Evolutionary conservation across 2,888 invertebrate genomes (phyloP), one percentile per base, ranked within the genome.

Genomic region (Oscheius sp.): DNA sequence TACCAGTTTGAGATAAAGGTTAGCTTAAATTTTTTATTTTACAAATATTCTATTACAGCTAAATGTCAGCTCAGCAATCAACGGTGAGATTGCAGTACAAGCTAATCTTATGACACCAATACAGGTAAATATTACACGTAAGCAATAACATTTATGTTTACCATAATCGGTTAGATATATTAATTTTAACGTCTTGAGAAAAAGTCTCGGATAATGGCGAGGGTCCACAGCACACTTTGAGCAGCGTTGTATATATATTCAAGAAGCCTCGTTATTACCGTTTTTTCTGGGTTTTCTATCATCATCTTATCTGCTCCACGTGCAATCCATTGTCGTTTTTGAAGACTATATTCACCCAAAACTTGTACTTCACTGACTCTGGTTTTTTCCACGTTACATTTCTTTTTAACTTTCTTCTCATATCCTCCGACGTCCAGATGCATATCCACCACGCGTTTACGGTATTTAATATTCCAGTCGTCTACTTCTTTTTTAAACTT

Each of bases 1-100:
- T 77, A 75, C 43, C 43, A 72, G 25, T 70, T 75, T 21, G 74
- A 76, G 25, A 74, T 79, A 70, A 76, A 78, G 75, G 76, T 76
- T 18, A 6, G n/a, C 52, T 21, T 49, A 21, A 49, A 5, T 18
- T 49, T 7, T 3, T 49, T 49, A 18, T 7, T 6, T 35, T 3
- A n/a, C n/a, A 25, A 0, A 9, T 21, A 49, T 23, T 3, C 2
- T n/a, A 23, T 66, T 66, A 27, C 35, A 66, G 66, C 35, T 66
- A 35, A 66, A 35, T n/a, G 35, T 66, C 12, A 49, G 29, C 18
- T 16, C 49, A 2, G 66, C 52, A 13, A 25, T n/a, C 5, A 66
- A 66, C 9, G 66, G 66, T 29, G 66, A 66, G 25, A 66, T 66
- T 25, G 9, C 52, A 9, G 66, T 66, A 18, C 52, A 9, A 27